phyloP scores from a whole-genome alignment of 2,113 vertebrate species.

The Mastomys natalensis region DNA sequence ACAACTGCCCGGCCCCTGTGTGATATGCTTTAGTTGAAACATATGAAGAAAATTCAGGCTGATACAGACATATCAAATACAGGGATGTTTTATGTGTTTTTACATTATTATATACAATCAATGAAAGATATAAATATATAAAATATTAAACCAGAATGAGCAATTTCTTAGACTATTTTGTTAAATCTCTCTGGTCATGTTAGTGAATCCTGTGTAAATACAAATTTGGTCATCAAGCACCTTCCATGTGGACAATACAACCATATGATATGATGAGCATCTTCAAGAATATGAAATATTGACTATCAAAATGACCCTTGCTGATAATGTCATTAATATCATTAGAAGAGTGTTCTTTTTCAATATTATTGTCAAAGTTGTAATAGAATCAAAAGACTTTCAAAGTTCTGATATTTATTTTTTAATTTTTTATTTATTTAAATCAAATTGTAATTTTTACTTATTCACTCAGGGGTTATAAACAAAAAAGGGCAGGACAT shows the following conservation, averaged over 20 bases:
- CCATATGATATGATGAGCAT: neutral
- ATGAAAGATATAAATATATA: too few relatives aligned
- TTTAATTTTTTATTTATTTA: too few relatives aligned
- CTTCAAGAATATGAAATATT: neutral
- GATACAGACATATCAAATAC: neutral
- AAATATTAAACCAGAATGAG: neutral
- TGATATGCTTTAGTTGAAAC: neutral
- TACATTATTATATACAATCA: neutral
- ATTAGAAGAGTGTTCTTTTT: neutral
- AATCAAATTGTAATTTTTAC: too few relatives aligned
- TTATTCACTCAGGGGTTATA: too few relatives aligned
- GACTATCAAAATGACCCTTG: neutral
- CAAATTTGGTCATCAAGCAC: neutral
- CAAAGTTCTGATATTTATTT: constrained; percentile 20
- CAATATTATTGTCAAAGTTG: neutral
- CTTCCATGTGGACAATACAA: neutral
- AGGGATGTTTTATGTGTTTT: neutral
- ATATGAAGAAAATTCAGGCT: neutral
- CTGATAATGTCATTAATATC: neutral
- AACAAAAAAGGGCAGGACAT: too few relatives aligned
- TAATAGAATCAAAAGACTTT: neutral
- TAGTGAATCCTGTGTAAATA: neutral
- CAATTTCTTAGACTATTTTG: neutral
- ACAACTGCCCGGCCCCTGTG: too few relatives aligned
- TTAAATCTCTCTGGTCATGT: neutral